Percentiles rank a stretch among this genome's conserved stretches.
Conservation (phyloP, 2,888 invertebrate species). For the Morinoia aosen region DNA sequence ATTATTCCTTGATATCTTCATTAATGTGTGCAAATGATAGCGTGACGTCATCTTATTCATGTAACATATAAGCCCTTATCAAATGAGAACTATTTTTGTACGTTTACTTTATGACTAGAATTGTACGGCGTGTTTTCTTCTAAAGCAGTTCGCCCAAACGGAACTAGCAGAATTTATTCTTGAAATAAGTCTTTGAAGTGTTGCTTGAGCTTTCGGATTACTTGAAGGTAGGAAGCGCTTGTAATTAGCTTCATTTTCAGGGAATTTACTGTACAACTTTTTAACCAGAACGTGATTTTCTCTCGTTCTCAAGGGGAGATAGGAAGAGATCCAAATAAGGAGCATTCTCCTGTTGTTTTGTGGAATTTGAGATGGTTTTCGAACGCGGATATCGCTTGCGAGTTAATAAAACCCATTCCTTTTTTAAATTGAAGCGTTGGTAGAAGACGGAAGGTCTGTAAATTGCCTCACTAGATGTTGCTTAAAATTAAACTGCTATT, state of each 20-base stretch:
- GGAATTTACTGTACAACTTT: conserved; percentile 12
- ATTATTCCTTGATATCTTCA: neutral
- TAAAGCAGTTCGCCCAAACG: neutral
- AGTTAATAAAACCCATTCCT: neutral
- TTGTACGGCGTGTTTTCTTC: neutral
- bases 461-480: neutral
- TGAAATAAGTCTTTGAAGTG: neutral
- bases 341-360: neutral
- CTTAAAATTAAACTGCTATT: neutral
- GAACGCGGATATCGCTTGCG: neutral
- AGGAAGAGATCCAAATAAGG: neutral
- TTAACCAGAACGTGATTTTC: neutral
- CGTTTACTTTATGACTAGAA: conserved; percentile 42
- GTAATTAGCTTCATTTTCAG: neutral
- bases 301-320: neutral
- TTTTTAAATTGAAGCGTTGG: neutral
- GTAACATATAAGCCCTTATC: conserved; percentile 22
- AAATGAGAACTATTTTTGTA: conserved; percentile 49
- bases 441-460: neutral
- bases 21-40: conserved; percentile 43
- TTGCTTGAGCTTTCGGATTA: neutral
- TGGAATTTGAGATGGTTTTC: neutral
- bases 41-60: conserved; percentile 36
- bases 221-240: neutral
- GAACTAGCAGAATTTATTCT: neutral